phyloP scores from a whole-genome alignment of 2,888 invertebrate species.

The Volucella inflata region DNA sequence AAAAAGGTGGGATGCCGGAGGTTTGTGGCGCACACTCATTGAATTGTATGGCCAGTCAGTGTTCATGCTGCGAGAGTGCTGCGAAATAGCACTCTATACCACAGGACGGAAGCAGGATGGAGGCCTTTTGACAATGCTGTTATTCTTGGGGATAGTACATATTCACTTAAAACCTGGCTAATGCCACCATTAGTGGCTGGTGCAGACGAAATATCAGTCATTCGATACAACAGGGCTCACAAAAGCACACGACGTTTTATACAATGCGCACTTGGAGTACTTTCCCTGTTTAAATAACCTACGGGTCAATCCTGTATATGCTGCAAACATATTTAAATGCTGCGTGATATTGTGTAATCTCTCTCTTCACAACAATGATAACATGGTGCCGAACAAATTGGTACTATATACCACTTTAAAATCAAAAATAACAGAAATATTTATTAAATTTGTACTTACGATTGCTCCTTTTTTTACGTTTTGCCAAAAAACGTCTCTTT shows the following conservation, averaged over 20 bases:
- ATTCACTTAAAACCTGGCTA: not conserved
- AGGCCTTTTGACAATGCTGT: not conserved
- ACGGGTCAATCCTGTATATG: not conserved
- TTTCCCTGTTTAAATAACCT: not conserved
- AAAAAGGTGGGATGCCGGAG: conserved; percentile 6
- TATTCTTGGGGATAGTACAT: too few species aligned
- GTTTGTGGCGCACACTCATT: not conserved
- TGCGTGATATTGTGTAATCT: conserved; percentile 13
- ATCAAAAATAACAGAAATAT: not conserved
- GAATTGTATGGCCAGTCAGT: not conserved
- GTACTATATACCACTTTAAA: not conserved
- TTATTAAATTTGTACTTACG: not conserved
- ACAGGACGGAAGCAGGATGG: not conserved
- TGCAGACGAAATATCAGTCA: not conserved
- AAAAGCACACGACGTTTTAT: not conserved
- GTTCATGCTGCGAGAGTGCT: not conserved
- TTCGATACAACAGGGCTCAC: not conserved
- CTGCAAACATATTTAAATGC: too few species aligned
- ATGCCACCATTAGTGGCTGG: not conserved
- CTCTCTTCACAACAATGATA: not conserved
- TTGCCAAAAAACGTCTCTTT: conserved; percentile 6
- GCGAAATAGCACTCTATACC: not conserved
- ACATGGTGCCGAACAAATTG: not conserved
- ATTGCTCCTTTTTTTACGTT: not conserved
- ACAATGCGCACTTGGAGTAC: conserved; percentile 9